These are phyloP conservation scores for Hemibagrus guttatus DNA, from an alignment of 2,797 vertebrate genomes.

Conservation along the genomic window DNA sequence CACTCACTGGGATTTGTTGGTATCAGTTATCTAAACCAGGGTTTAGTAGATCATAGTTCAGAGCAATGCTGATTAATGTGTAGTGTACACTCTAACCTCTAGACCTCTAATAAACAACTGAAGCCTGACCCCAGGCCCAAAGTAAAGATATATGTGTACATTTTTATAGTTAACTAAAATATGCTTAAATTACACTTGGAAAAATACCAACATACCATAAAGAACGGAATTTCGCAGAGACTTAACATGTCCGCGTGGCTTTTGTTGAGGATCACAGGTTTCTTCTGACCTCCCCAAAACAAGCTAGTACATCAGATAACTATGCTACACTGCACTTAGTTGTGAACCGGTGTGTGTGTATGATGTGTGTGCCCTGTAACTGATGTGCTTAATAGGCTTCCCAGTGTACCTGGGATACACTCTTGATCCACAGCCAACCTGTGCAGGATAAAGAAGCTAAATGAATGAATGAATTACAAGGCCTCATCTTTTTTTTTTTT, in stretches of 20 bases:
- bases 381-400: too few species aligned
- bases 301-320: too few species aligned
- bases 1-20: neutral
- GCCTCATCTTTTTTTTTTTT: too few species aligned
- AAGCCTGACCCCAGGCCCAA: neutral
- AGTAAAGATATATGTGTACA: neutral
- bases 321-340: neutral
- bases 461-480: neutral
- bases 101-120: too few species aligned
- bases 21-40: neutral
- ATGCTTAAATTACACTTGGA: neutral
- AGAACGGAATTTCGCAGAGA: neutral
- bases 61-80: neutral
- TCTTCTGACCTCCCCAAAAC: neutral
- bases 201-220: neutral
- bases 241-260: neutral
- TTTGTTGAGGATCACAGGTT: neutral
- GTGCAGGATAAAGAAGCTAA: neutral
- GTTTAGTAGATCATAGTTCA: neutral
- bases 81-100: neutral
- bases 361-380: neutral
- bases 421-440: neutral
- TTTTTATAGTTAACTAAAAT: neutral
- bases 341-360: too few species aligned
- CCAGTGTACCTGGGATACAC: neutral